Conservation (phyloP, 1,140 invertebrate species). For the Tetraneura akinire region DNA sequence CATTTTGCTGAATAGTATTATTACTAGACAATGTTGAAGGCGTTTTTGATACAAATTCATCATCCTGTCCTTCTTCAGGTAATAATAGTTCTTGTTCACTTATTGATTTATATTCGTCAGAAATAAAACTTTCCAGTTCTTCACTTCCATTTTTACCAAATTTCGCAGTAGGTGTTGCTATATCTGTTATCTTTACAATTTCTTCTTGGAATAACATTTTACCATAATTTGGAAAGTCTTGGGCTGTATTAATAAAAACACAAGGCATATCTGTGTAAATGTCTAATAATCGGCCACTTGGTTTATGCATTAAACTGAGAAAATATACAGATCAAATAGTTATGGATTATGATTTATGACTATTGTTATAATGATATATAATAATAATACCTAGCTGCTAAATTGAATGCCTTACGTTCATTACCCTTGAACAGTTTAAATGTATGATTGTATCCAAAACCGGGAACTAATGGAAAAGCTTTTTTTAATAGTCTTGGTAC, state of each 20-base stretch:
- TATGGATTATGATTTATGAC: neutral
- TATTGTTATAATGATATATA: neutral
- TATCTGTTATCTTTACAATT: neutral
- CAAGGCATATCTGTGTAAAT: constrained; percentile 84
- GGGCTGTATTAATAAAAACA: constrained; percentile 83
- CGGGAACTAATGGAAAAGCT: constrained; percentile 60
- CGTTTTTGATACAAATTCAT: too few species aligned
- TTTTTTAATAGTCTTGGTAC: constrained; percentile 62
- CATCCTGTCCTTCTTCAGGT: neutral
- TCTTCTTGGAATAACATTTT: neutral
- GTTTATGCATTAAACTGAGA: constrained; percentile 46
- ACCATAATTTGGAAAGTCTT: constrained; percentile 48
- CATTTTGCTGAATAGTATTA: neutral
- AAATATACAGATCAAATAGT: neutral
- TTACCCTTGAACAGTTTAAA: constrained; percentile 57
- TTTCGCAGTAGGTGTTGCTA: neutral
- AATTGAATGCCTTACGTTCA: constrained; percentile 19
- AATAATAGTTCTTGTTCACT: neutral
- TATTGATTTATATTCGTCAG: neutral
- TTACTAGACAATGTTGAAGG: neutral
- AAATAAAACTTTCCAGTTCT: neutral
- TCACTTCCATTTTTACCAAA: constrained; percentile 9
- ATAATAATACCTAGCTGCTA: constrained; percentile 28
- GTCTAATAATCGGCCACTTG: constrained; percentile 60
- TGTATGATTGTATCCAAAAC: constrained; percentile 70